phyloP scores from a whole-genome alignment of 2,113 vertebrate species.

The Tragelaphus strepsiceros region DNA sequence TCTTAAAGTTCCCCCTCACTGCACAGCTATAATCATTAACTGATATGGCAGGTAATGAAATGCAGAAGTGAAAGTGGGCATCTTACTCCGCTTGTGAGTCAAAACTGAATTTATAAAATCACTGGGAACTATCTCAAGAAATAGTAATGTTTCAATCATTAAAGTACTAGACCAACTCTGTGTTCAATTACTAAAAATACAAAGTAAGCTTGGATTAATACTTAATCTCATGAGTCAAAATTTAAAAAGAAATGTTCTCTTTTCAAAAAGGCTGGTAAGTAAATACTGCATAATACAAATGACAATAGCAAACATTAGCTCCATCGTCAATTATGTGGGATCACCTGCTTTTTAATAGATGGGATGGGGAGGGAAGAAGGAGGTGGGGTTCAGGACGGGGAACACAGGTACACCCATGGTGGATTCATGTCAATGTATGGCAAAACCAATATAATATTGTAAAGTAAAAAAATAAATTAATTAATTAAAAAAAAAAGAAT shows the following conservation, averaged over 20 bases:
- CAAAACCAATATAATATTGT: neutral
- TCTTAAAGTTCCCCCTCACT: neutral
- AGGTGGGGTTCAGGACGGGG: neutral
- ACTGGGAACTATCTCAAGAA: neutral
- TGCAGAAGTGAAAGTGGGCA: neutral
- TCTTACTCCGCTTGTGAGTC: neutral
- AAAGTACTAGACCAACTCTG: neutral
- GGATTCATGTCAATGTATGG: neutral
- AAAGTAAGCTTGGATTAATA: neutral
- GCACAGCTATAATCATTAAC: no score
- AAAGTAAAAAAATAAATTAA: neutral
- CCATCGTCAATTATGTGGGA: neutral
- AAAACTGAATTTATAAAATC: neutral
- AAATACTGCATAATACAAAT: neutral
- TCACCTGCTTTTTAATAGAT: neutral
- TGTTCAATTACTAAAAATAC: neutral
- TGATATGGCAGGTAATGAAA: neutral
- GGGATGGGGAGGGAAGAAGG: neutral
- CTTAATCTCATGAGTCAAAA: conserved; percentile 28
- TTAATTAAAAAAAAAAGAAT: no score
- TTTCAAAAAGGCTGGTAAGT: neutral
- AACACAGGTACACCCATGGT: neutral
- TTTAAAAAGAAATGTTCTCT: neutral
- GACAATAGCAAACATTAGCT: neutral
- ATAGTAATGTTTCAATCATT: neutral